Percentiles rank a stretch among this genome's conserved stretches.
These are phyloP conservation scores for Nasonia longicornis DNA, from an alignment of 1,140 invertebrate genomes.

Conservation along the genomic window DNA sequence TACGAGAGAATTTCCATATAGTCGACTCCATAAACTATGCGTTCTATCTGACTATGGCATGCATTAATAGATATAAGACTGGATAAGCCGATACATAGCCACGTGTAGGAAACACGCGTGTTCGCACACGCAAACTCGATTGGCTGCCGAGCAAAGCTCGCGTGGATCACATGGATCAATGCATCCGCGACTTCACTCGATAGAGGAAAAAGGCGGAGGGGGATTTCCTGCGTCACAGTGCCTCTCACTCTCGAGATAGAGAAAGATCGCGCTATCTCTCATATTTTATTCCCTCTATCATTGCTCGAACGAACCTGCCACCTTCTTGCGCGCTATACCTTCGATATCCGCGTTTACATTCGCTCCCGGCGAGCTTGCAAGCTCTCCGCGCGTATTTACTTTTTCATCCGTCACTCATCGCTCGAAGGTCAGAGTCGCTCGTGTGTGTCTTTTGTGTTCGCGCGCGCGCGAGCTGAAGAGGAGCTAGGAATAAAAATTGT, in stretches of 20 bases:
- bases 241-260: too few relatives aligned
- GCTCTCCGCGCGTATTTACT: neutral
- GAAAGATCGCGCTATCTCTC: too few relatives aligned
- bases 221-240: too few relatives aligned
- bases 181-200: neutral
- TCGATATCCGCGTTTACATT: neutral
- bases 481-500: neutral
- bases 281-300: neutral
- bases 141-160: neutral
- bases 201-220: too few relatives aligned
- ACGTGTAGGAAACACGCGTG: neutral
- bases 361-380: neutral
- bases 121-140: neutral
- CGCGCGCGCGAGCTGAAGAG: neutral
- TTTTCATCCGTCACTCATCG: neutral
- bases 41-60: too few relatives aligned
- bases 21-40: too few relatives aligned
- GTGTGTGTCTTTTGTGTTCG: neutral
- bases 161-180: neutral
- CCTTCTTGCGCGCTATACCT: neutral
- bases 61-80: too few relatives aligned
- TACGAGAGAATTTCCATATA: too few relatives aligned
- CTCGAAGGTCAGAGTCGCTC: neutral
- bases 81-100: too few relatives aligned
- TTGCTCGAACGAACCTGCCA: neutral